phyloP scores from a whole-genome alignment of 2,113 vertebrate genomes.

The Xiphophorus maculatus region DNA sequence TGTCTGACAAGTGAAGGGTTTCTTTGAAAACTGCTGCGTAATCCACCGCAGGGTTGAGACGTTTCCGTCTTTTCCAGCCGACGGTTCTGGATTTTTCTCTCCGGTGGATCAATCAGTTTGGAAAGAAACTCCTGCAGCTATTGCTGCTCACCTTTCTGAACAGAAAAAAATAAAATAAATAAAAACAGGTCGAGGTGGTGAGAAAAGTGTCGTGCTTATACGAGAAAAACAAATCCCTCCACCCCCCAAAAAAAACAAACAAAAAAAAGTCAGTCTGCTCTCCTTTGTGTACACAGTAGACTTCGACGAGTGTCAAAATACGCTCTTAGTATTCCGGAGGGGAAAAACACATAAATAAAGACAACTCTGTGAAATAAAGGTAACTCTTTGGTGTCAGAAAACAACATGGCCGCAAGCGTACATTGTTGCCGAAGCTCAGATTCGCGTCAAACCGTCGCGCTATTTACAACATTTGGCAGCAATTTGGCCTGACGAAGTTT shows the following conservation, averaged over 20 bases:
- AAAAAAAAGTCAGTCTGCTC: constrained; percentile 16
- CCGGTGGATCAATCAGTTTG: constrained; percentile 43
- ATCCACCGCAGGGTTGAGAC: constrained; percentile 21
- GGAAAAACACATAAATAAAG: constrained; percentile 49
- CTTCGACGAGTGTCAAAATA: neutral
- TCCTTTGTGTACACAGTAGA: constrained; percentile 11
- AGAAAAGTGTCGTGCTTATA: constrained; percentile 1
- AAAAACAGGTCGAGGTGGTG: constrained; percentile 33
- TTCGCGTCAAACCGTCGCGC: constrained; percentile 80
- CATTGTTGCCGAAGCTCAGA: constrained; percentile 74
- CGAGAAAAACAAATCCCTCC: neutral
- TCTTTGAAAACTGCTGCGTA: constrained; percentile 36
- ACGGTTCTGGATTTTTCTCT: neutral
- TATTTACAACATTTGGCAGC: constrained; percentile 87
- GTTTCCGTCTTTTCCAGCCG: constrained; percentile 13
- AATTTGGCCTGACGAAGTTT: constrained; percentile 72
- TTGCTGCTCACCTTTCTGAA: neutral
- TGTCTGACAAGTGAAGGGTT: constrained; percentile 35
- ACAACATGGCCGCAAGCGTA: constrained; percentile 61
- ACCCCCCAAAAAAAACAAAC: too few species aligned
- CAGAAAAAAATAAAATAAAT: neutral
- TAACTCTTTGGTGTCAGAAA: constrained; percentile 78
- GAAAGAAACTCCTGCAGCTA: constrained; percentile 50
- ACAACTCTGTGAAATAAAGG: constrained; percentile 70
- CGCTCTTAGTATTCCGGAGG: constrained; percentile 22